Evolutionary conservation across 2,888 invertebrate species (phyloP).

Genomic region (Agelastica alni): DNA sequence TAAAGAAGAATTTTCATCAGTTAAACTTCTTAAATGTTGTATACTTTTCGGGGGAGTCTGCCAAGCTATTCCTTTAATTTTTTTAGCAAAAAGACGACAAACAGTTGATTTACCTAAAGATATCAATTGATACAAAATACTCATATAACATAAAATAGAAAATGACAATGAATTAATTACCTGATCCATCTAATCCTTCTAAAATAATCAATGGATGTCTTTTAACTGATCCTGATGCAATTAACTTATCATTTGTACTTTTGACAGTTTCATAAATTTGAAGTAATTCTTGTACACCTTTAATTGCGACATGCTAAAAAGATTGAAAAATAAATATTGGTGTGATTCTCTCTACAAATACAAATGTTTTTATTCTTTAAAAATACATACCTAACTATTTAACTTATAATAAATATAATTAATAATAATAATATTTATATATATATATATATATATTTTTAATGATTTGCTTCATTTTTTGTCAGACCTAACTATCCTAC

Average conservation of each 20-base stretch:
- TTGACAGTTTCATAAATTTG: conserved; percentile 42
- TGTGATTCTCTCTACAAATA: no score
- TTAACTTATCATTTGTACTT: conserved; percentile 22
- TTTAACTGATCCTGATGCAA: conserved; percentile 33
- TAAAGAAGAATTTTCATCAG: conserved; percentile 47
- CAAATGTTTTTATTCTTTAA: no score
- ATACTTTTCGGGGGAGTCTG: conserved; percentile 55
- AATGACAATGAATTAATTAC: no score
- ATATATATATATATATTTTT: conserved; percentile 8
- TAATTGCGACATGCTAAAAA: conserved; percentile 39
- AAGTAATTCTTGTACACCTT: conserved; percentile 45
- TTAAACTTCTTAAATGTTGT: conserved; percentile 47
- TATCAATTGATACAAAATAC: no score
- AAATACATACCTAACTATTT: no score
- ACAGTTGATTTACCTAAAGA: conserved; percentile 56
- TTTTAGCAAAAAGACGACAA: conserved; percentile 48
- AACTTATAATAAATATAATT: no score
- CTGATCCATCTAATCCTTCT: conserved; percentile 59
- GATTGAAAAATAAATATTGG: no score
- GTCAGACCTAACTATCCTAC: background rate
- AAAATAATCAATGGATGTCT: conserved; percentile 55
- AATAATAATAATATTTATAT: no score
- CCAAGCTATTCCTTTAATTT: conserved; percentile 46
- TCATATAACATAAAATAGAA: no score
- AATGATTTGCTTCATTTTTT: background rate